Percentiles rank a stretch among this genome's conserved stretches.
Evolutionary conservation across 2,888 invertebrate species (phyloP).

Genomic region (Chymomyza amoena): DNA sequence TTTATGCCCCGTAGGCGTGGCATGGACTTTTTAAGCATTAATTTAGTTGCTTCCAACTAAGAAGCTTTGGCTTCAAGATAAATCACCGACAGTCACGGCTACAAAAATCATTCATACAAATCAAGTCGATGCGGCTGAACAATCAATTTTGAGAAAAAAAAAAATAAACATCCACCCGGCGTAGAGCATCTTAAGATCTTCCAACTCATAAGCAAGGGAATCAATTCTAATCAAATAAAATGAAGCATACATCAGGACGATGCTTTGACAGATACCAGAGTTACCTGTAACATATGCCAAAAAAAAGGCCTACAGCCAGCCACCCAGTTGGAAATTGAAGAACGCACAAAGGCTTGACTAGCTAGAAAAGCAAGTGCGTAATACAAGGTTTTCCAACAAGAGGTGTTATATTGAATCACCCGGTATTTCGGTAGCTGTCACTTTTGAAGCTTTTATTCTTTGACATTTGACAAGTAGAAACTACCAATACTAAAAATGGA

Average conservation of each 20-base stretch:
- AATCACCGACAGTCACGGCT: slow-evolving; percentile 8
- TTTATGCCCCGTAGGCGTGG: slow-evolving; percentile 19
- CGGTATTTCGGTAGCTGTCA: too few relatives aligned
- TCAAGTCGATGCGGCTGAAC: slow-evolving; percentile 3
- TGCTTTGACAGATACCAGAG: not conserved
- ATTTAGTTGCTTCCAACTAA: slow-evolving; percentile 28
- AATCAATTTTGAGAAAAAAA: slow-evolving; percentile 8
- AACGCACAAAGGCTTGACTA: too few relatives aligned
- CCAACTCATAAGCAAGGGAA: slow-evolving; percentile 50
- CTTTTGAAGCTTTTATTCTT: too few relatives aligned
- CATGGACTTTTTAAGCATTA: slow-evolving; percentile 30
- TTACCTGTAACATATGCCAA: not conserved
- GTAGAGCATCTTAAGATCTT: slow-evolving; percentile 20
- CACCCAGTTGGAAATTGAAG: not conserved
- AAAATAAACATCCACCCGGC: not conserved
- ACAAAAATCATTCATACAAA: slow-evolving; percentile 7
- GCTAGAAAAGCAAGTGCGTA: too few relatives aligned
- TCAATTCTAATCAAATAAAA: slow-evolving; percentile 59
- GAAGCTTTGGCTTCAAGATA: not conserved
- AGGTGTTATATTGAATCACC: too few relatives aligned
- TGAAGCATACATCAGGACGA: slow-evolving; percentile 42
- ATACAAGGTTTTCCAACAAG: too few relatives aligned
- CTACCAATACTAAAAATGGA: too few relatives aligned
- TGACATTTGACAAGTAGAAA: too few relatives aligned
- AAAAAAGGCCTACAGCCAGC: too few relatives aligned